Evolutionary conservation across 2,888 invertebrate species (phyloP), one percentile per base, ranked within the genome.

Genomic region (Busseola fusca): DNA sequence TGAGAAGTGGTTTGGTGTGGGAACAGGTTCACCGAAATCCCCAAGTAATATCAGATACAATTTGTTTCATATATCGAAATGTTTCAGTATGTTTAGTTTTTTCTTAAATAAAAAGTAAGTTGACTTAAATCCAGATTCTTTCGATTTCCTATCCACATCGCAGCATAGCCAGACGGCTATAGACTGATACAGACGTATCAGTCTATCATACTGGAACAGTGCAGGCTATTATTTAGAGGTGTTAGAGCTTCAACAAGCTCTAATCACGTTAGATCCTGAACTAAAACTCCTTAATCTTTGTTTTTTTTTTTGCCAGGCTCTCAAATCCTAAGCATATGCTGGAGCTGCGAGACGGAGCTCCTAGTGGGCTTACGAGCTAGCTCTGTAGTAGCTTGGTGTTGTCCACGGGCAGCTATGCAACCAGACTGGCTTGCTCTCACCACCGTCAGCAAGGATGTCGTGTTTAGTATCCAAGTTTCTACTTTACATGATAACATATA

Each of bases 341-440:
- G 96, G 96, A 96, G 95, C 80, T 87, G 90, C 21, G 95, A 95
- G 80, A 94, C 96, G 0, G 95, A 96, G 75, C 82, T 96, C 25
- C 78, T 96, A 25, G 92, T 95, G 14, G 96, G 95, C 0, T 86
- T 96, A n/a, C 88, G 94, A 71, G 94, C 94, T 18, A 94, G 90
- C 72, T 92, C 94, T 1, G 91, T 92, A 0, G 94, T 95, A 0
- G 95, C 95, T 10, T 96, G 96, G 94, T 95, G 96, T 57, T 95
- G 95, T 72, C 93, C 96, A 10, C 88, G 88, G 74, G 93, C 94
- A 9, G 93, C 94, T 16, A 87, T 90, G 40, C 93, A 94, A 76
- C 93, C 94, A 0, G 93, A 94, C 72, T 95, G 95, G 94, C 88
- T 94, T 6, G 83, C 92, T 34, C 87, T 95, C 0, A 95, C 95